Evolutionary conservation across 1,140 invertebrate species (phyloP).

Genomic region (Dendrolimus kikuchii): DNA sequence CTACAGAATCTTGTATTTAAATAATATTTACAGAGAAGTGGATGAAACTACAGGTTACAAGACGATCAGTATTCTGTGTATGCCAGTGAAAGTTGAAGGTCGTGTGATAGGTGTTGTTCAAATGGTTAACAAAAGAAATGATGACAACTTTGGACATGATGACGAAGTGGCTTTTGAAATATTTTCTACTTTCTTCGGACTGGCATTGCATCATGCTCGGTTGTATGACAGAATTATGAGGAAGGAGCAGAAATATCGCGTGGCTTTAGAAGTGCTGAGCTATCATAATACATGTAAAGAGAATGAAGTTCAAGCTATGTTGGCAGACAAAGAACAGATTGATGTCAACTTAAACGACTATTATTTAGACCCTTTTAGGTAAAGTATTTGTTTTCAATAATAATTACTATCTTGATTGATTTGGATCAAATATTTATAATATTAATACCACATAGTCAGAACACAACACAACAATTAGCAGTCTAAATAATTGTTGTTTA

Average conservation of each 20-base stretch:
- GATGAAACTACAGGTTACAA: constrained; percentile 85
- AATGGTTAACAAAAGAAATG: constrained; percentile 87
- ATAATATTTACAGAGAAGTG: constrained; percentile 68
- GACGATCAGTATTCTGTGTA: constrained; percentile 85
- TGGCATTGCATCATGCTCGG: constrained; percentile 89
- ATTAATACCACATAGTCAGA: too few relatives aligned
- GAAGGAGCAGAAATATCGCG: constrained; percentile 88
- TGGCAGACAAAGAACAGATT: constrained; percentile 30
- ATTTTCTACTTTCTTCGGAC: constrained; percentile 88
- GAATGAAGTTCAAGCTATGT: constrained; percentile 75
- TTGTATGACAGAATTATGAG: constrained; percentile 87
- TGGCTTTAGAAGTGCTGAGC: constrained; percentile 86
- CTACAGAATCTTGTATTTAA: neutral
- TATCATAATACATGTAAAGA: constrained; percentile 87
- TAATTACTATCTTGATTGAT: too few relatives aligned
- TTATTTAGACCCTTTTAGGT: constrained; percentile 80
- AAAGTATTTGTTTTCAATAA: too few relatives aligned
- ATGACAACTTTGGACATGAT: constrained; percentile 77
- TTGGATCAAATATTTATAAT: too few relatives aligned
- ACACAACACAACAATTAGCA: too few relatives aligned
- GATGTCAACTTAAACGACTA: constrained; percentile 73
- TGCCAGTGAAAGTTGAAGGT: constrained; percentile 87
- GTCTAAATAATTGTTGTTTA: too few relatives aligned
- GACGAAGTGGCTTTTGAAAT: constrained; percentile 89
- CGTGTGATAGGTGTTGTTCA: constrained; percentile 88